Evolutionary conservation across 2,113 vertebrate genomes (phyloP), one percentile per base, ranked within the genome.

Genomic region (Nestor notabilis): DNA sequence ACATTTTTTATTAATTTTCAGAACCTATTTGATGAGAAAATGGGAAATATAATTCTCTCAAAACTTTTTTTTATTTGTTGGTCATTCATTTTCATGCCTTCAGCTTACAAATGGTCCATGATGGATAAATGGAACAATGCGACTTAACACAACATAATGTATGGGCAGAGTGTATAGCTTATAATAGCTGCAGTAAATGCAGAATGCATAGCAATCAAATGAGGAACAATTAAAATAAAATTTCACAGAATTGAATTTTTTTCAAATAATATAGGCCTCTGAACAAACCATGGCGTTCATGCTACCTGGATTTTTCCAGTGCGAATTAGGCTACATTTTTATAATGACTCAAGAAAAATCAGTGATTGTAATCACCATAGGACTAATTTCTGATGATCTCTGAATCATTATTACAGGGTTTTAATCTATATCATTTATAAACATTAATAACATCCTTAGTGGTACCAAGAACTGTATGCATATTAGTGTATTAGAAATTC

Each of bases 21-120:
- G 47, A 90, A 21, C 72, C 29, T 90, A 11, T 93, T 87, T 95
- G 63, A 94, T 75, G 65, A 83, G 31, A 91, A 91, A 87, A 89
- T 89, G 43, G 64, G 66, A 91, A 75, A 84, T 0, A 3, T 1
- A 21, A 33, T 70, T 77, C 2, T 74, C 15, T 93, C 89, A 70
- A 94, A 83, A 52, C 4, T 68, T 37, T 6, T 83, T 68, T 91
- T 52, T 56, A 69, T 65, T 91, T 76, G 15, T 75, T 71, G 18
- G 5, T 9, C 74, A 8, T 43, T 91, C 24, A 50, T 91, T 91
- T 63, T 39, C 83, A 74, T 71, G 14, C 7, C 6, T 77, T 96
- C 37, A 81, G 14, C 10, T 72, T 41, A 28, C 39, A 74, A 80
- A 52, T n/a, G 60, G 12, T 37, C 7, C 0, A 0, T 27, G 16